Evolutionary conservation across 2,888 invertebrate genomes (phyloP), one percentile per base, ranked within the genome.

Genomic region (Pyralis farinalis): DNA sequence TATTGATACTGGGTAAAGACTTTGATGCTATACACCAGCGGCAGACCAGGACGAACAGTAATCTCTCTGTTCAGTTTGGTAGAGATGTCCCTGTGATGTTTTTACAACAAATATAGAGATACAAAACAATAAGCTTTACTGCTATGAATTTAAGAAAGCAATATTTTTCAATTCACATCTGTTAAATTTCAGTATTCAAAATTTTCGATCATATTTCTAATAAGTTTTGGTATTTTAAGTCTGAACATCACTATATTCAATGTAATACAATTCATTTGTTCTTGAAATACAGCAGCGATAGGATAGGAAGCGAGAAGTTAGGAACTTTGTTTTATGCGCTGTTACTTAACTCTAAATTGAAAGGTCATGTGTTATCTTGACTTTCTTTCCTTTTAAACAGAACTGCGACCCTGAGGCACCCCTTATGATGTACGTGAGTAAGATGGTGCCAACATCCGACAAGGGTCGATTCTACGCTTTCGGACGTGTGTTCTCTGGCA

Each of bases 381-480:
- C n/a, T n/a, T n/a, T n/a, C n/a, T n/a, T 16, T 3, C 4, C 4
- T 16, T 16, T 16, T 16, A 16, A 25, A 7, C 58, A 96, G 93
- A 95, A 77, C 73, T 99, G 99, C 76, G 98, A 99, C 86, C 95
- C 99, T 8, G 95, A 97, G 58, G 99, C 96, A 31, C 99, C 98
- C 9, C 92, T 99, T 44, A 99, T 99, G 98, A 99, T 99, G 99
- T 99, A 99, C 93, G 93, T 99, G 58, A 98, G 98, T 36, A 99
- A 99, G 91, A 99, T 99, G 99, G 99, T 99, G 80, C 99, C 99
- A 57, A 99, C 99, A 9, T 95, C 97, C 8, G 99, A 99, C 88
- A 99, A 99, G 91, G 99, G 99, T 49, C 96, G 99, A 78, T 99
- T 99, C 94, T 99, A 98, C 88, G 99, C 99, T 47, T 99, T 99